Evolutionary conservation across 2,888 invertebrate species (phyloP).

Genomic region (Drosophila cognata): DNA sequence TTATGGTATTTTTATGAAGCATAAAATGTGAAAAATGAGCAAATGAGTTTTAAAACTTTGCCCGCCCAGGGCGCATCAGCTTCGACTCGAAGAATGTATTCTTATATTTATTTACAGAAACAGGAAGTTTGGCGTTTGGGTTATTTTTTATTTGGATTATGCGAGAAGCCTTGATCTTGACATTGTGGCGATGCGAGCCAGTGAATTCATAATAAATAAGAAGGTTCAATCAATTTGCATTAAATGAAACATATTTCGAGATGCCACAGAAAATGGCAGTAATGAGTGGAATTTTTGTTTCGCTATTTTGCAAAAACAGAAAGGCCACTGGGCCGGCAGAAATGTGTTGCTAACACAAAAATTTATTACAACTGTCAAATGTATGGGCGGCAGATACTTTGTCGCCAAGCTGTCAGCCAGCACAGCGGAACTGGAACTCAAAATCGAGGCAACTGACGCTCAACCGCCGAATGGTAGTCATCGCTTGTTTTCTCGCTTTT

Average conservation of each 20-base stretch:
- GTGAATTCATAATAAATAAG: conserved; percentile 64
- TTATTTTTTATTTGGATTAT: conserved; percentile 6
- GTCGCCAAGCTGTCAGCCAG: conserved; percentile 47
- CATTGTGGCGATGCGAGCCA: conserved; percentile 53
- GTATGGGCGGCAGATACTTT: conserved; percentile 64
- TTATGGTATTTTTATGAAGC: conserved; percentile 74
- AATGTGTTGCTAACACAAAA: conserved; percentile 56
- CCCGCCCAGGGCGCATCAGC: not conserved
- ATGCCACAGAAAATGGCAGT: conserved; percentile 26
- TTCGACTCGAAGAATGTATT: conserved; percentile 3
- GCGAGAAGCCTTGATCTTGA: conserved; percentile 46
- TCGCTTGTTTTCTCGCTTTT: conserved; percentile 42
- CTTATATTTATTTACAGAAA: conserved; percentile 18
- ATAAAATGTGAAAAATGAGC: conserved; percentile 69
- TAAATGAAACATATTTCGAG: conserved; percentile 67
- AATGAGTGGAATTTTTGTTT: conserved; percentile 45
- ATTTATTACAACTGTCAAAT: conserved; percentile 72
- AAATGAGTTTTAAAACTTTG: conserved; percentile 75
- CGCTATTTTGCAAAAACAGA: conserved; percentile 44
- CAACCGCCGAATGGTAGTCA: conserved; percentile 28
- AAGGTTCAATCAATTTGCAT: conserved; percentile 77
- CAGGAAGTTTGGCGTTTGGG: conserved; percentile 9
- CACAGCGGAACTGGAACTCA: conserved; percentile 27
- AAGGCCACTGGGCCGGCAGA: conserved; percentile 12
- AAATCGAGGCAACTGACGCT: conserved; percentile 14